These are phyloP conservation scores for Conomelus anceps DNA, from an alignment of 2,888 invertebrate genomes.

Conservation along the genomic window DNA sequence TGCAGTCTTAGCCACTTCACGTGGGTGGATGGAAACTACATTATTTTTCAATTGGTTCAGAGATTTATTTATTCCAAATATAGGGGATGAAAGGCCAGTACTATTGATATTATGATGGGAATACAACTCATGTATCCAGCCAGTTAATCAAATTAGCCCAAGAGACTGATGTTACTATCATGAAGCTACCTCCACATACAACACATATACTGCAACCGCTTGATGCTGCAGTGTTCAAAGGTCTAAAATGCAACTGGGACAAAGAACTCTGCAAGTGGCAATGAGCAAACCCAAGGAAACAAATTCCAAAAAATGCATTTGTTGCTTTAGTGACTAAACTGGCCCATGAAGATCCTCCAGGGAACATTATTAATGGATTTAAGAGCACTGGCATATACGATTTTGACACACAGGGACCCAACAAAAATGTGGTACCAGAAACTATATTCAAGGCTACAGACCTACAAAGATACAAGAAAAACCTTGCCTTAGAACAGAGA, in stretches of 20 bases:
- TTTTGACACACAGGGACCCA: too few relatives aligned
- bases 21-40: slow-evolving; percentile 8
- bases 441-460: too few relatives aligned
- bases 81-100: neutral
- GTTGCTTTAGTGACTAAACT: too few relatives aligned
- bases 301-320: too few relatives aligned
- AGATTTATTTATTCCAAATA: neutral
- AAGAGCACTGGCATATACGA: too few relatives aligned
- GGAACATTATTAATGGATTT: too few relatives aligned
- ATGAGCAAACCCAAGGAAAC: too few relatives aligned
- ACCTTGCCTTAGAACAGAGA: too few relatives aligned
- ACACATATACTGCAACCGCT: neutral
- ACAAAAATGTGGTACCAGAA: too few relatives aligned
- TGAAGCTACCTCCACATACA: neutral
- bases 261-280: too few relatives aligned
- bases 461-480: too few relatives aligned
- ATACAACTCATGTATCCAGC: neutral
- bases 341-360: too few relatives aligned
- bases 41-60: slow-evolving; percentile 8
- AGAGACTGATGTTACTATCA: slow-evolving; percentile 1
- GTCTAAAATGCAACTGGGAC: neutral
- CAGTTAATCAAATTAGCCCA: neutral
- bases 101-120: neutral
- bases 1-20: neutral
- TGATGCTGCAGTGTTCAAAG: neutral